phyloP scores from a whole-genome alignment of 2,888 invertebrate species.

The Drosophila bunnanda region DNA sequence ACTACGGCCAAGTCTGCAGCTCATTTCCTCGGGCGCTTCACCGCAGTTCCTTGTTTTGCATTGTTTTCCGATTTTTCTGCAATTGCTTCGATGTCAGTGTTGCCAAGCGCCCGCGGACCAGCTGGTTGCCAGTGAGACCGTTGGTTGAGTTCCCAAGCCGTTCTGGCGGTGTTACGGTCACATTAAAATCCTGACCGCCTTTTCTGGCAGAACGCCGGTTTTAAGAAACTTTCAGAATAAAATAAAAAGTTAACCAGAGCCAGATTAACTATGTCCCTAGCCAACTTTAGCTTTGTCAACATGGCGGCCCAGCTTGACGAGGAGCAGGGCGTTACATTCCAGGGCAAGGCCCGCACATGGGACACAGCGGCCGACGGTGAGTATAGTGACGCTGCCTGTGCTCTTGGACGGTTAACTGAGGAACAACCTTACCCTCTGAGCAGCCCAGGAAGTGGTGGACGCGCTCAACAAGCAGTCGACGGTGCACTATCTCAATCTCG shows the following conservation, averaged over 20 bases:
- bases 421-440: background rate
- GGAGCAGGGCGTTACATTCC: slow-evolving; percentile 91
- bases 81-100: slow-evolving; percentile 2
- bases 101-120: background rate
- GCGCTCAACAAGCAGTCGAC: slow-evolving; percentile 90
- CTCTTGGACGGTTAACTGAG: background rate
- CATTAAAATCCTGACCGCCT: slow-evolving; percentile 5
- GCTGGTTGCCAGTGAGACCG: background rate
- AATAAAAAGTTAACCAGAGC: slow-evolving; percentile 3
- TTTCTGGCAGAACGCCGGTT: slow-evolving; percentile 33
- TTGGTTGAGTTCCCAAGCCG: too few species aligned
- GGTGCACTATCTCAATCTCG: slow-evolving; percentile 91
- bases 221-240: slow-evolving; percentile 57
- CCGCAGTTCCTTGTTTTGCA: slow-evolving; percentile 25
- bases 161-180: too few species aligned
- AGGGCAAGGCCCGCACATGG: slow-evolving; percentile 91
- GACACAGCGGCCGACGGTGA: slow-evolving; percentile 92
- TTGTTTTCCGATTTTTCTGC: slow-evolving; percentile 32
- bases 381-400: slow-evolving; percentile 40
- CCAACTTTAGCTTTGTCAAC: slow-evolving; percentile 69
- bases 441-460: slow-evolving; percentile 90
- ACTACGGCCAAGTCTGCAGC: slow-evolving; percentile 9
- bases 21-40: slow-evolving; percentile 45
- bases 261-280: slow-evolving; percentile 42
- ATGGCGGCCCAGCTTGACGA: slow-evolving; percentile 59